Percentiles rank a stretch among this genome's conserved stretches.
phyloP scores from a whole-genome alignment of 2,113 vertebrate genomes.

The Cephalopterus ornatus region DNA sequence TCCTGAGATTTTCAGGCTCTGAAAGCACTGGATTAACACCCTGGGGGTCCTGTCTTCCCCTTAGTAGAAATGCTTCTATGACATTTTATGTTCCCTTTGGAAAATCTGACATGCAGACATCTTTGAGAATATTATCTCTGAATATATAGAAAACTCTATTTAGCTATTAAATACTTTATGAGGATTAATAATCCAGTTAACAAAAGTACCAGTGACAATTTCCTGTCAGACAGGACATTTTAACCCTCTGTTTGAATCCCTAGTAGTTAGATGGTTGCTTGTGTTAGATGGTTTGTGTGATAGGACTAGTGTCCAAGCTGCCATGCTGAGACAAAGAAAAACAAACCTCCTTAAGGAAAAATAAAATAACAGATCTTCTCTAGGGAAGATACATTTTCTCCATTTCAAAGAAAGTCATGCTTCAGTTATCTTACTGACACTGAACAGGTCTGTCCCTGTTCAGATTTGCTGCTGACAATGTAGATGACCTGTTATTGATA shows the following conservation, averaged over 20 bases:
- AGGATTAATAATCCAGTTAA: background rate
- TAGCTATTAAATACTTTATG: background rate
- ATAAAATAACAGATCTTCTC: background rate
- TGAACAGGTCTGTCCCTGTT: background rate
- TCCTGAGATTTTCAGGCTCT: background rate
- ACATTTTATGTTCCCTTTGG: background rate
- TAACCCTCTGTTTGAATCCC: background rate
- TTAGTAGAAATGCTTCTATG: background rate
- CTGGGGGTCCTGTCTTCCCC: background rate
- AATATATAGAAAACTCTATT: background rate
- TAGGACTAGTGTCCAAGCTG: background rate
- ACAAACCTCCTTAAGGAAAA: background rate
- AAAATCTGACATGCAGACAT: background rate
- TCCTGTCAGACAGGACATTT: background rate
- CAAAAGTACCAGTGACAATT: background rate
- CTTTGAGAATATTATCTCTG: background rate
- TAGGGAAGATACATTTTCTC: background rate
- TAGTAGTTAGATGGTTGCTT: background rate
- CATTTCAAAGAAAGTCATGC: background rate
- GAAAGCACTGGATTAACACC: background rate
- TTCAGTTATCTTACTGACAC: background rate
- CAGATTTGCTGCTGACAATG: background rate
- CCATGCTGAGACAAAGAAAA: background rate
- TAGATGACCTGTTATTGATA: background rate
- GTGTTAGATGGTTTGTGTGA: background rate